Conservation (phyloP, 2,797 vertebrate genomes). For the Sciaenops ocellatus region DNA sequence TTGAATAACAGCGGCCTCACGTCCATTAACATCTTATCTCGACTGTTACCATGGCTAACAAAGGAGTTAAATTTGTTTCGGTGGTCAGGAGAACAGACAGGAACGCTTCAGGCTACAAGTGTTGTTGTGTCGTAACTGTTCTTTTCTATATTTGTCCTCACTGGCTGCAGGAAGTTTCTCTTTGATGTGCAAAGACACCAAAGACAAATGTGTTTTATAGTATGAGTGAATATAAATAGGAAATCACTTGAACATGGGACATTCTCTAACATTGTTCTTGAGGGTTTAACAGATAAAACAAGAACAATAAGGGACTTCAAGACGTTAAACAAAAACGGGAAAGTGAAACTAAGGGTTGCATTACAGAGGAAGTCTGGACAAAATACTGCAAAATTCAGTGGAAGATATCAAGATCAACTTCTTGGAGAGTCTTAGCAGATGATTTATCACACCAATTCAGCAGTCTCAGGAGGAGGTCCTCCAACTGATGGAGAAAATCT, state of each 20-base stretch:
- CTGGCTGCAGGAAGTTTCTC: not conserved
- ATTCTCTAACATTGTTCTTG: not conserved
- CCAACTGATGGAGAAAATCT: no score
- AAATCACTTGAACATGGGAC: not conserved
- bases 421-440: no score
- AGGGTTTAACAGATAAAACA: not conserved
- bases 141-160: not conserved
- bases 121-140: not conserved
- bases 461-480: no score
- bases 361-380: no score
- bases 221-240: not conserved
- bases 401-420: no score
- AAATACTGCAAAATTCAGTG: no score
- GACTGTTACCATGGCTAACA: not conserved
- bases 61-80: not conserved
- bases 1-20: not conserved
- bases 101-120: not conserved
- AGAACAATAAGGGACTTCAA: no score
- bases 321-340: no score
- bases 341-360: no score
- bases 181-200: not conserved
- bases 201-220: not conserved
- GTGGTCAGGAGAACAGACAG: not conserved
- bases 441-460: no score
- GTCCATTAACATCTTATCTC: conserved; percentile 15